Percentiles rank a stretch among this genome's conserved stretches.
phyloP scores from a whole-genome alignment of 2,113 vertebrate species.

The Otocyon megalotis region DNA sequence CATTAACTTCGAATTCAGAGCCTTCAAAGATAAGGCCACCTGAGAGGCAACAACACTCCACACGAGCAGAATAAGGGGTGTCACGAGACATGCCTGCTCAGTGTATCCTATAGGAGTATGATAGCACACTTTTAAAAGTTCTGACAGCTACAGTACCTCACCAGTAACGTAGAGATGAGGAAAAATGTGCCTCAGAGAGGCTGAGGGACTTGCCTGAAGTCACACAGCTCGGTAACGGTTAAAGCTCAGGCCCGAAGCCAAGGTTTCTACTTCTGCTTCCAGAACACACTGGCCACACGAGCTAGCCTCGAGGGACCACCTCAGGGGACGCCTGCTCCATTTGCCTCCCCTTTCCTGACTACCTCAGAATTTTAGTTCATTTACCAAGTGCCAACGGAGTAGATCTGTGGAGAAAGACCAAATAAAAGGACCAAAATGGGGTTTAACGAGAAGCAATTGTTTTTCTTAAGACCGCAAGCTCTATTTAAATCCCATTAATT shows the following conservation, averaged over 20 bases:
- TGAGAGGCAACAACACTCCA: not conserved
- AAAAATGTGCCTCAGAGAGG: not conserved
- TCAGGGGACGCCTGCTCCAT: not conserved
- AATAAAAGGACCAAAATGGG: not conserved
- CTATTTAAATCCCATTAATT: conserved; percentile 7
- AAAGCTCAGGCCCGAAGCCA: not conserved
- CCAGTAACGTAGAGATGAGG: not conserved
- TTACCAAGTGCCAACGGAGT: not conserved
- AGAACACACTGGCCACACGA: not conserved
- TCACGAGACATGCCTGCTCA: not conserved
- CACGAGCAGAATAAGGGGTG: accelerated
- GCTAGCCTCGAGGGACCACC: accelerated
- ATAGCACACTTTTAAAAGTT: not conserved
- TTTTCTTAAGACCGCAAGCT: not conserved
- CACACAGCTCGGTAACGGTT: not conserved
- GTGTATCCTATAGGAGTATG: accelerated
- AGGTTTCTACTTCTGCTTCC: not conserved
- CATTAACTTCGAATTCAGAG: not conserved
- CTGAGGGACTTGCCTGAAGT: not conserved
- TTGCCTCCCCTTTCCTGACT: not conserved
- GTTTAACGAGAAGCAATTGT: not conserved
- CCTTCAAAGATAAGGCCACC: not conserved
- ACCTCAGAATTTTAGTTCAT: not conserved
- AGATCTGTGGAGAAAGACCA: not conserved
- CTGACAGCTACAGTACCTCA: not conserved